Base-by-base conservation (phyloP, 2,113 vertebrate species). In the Notothenia rossii region DNA sequence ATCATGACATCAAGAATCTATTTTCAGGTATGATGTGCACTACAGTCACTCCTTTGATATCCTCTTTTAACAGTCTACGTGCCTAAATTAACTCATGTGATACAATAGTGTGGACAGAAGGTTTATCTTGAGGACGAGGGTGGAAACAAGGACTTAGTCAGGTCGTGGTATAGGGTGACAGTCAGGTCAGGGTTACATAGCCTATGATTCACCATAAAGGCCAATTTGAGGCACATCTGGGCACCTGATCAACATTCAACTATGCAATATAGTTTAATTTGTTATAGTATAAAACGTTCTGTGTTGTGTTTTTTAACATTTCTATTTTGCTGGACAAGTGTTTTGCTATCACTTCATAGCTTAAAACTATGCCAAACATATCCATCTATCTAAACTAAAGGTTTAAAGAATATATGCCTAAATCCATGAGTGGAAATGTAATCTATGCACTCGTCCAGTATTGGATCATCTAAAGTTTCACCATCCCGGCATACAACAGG, bases 401-500 rank as follows among this genome's bases (percentile, higher is more conserved):
- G 7, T 7, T 7, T 40, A 40, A 40, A 40, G 36, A 40, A 1
- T 40, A 40, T 40, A 40, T 17, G 43, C 13, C 40, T 33, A 1
- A 49, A 7, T 50, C 22, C 22, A 22, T 25, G 17, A 66, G 8
- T 50, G 18, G 7, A 43, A 22, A 43, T 18, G 7, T 45, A n/a
- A 50, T 55, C 53, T 15, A 56, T 71, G 69, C 22, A 56, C 11
- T 40, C 3, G 5, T 65, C 43, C 13, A 55, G 10, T 46, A 53
- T 11, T 13, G n/a, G 68, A n/a, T 54, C 1, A 75, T 68, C 46
- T 7, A 25, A 66, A 63, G 59, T 77, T 77, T 45, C 46, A 25
- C 33, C 65, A 71, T 46, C 17, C 5, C 0, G 0, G 54, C 5
- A 13, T 43, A 20, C 63, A 66, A 55, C 25, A 82, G 49, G 10